Percentiles rank a stretch among this genome's conserved stretches.
Evolutionary conservation across 2,888 invertebrate genomes (phyloP).

Genomic region (Papilio elwesi): DNA sequence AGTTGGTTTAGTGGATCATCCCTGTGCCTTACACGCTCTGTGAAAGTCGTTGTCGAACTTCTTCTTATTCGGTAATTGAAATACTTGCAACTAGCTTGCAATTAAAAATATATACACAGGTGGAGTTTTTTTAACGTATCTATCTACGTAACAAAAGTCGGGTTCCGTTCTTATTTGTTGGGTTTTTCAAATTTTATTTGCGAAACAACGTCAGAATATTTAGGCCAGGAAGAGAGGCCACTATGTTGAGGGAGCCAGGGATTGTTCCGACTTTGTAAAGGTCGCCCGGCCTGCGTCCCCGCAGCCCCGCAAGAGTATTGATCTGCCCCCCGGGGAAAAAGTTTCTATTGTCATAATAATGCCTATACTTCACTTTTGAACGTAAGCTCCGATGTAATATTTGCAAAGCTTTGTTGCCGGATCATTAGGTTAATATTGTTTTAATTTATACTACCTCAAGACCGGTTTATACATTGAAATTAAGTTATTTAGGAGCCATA

Average conservation of each 20-base stretch:
- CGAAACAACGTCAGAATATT: neutral
- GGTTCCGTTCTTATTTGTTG: neutral
- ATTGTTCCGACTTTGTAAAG: conserved; percentile 62
- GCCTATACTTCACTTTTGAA: conserved; percentile 48
- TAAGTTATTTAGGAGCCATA: neutral
- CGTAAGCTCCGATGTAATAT: conserved; percentile 39
- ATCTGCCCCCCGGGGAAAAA: conserved; percentile 66
- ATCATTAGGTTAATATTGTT: conserved; percentile 22
- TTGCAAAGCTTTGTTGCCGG: conserved; percentile 35
- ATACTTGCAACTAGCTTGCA: too few relatives aligned
- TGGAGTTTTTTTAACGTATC: neutral
- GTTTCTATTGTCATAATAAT: conserved; percentile 60
- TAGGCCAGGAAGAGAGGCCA: neutral
- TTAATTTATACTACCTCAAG: conserved; percentile 7
- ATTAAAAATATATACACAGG: too few relatives aligned
- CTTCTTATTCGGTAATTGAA: too few relatives aligned
- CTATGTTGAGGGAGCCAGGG: conserved; percentile 32
- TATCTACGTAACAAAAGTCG: neutral
- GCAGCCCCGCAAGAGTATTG: conserved; percentile 66
- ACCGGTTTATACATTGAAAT: neutral
- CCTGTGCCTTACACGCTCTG: too few relatives aligned
- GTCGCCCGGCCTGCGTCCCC: conserved; percentile 59
- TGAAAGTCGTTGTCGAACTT: too few relatives aligned
- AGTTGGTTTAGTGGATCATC: too few relatives aligned
- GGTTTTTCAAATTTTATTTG: conserved; percentile 8